Percentiles rank a stretch among this genome's conserved stretches.
These are phyloP conservation scores for Choloepus hoffmanni DNA, from an alignment of 2,113 vertebrate genomes.

Conservation along the genomic window DNA sequence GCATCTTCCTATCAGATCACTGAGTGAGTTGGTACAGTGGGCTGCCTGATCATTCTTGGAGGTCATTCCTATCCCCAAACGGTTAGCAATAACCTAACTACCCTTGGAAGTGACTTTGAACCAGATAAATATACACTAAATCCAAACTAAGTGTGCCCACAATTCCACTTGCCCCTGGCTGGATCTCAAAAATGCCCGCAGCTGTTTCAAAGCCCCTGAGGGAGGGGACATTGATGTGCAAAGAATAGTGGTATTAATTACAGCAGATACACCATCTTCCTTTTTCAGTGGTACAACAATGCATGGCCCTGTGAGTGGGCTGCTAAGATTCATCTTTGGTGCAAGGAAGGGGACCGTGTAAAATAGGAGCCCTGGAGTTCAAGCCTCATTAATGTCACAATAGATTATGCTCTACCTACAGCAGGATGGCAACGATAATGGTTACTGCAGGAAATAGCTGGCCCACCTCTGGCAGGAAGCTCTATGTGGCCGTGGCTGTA, in stretches of 20 bases:
- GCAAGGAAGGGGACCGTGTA: not conserved
- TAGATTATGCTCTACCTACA: not conserved
- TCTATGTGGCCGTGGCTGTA: not conserved
- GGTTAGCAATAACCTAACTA: not conserved
- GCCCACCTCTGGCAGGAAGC: not conserved
- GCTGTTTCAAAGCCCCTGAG: not conserved
- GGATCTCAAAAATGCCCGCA: not conserved
- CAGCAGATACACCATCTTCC: not conserved
- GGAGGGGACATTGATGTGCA: not conserved
- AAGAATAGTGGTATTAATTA: not conserved
- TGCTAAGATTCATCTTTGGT: not conserved
- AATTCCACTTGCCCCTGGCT: not conserved
- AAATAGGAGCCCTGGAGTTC: not conserved
- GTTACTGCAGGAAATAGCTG: not conserved
- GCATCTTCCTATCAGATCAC: not conserved
- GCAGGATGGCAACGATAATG: not conserved
- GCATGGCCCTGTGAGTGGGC: not conserved
- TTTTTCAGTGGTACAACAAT: slow-evolving; percentile 20
- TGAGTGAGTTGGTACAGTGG: not conserved
- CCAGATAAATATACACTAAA: not conserved
- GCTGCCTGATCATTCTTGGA: not conserved
- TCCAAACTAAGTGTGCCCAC: not conserved
- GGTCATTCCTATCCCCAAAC: not conserved
- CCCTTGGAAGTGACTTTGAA: not conserved
- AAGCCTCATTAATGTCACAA: not conserved